Evolutionary conservation across 2,797 vertebrate species (phyloP), one percentile per base, ranked within the genome.

Genomic region (Enteromius fasciolatus): DNA sequence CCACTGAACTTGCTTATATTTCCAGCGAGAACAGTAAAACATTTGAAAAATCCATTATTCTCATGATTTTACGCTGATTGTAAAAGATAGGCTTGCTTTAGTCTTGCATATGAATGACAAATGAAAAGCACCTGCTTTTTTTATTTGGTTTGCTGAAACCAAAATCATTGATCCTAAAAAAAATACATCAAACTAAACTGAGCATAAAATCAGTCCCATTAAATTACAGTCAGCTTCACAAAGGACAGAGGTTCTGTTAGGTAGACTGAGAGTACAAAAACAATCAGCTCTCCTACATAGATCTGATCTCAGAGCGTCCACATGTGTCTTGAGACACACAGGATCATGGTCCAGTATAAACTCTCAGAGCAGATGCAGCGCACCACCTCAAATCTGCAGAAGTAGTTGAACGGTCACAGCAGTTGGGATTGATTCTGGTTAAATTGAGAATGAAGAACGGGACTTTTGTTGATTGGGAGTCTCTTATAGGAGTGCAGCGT

Each of bases 81-180:
- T 44, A 57, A 80, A 80, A 80, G 17, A 54, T 28, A 44, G 8
- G 25, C 8, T 70, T 70, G 14, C 18, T 80, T 46, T 4, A 46
- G 25, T 46, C 25, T 70, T 23, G 25, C 52, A 61, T 33, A 72
- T 33, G 67, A 46, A 44, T 41, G 25, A 61, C 7, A 48, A 23
- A 44, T 61, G 67, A 80, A 72, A 80, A 61, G 25, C 67, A 80
- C 39, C 67, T 72, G 67, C 4, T 59, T 61, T 70, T 46, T 17
- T 25, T 25, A 41, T 52, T 78, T 67, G 31, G 15, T 63, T 68
- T 48, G 25, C 25, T 80, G 20, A 4, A 61, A 80, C 41, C 41
- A 63, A 23, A 31, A 46, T 61, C 23, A 31, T 59, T 46, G 4
- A 70, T 80, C 50, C 36, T 44, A 73, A 61, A 41, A 28, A 41